Evolutionary conservation across 2,113 vertebrate genomes (phyloP).

Genomic region (Notarius lentiginosus): DNA sequence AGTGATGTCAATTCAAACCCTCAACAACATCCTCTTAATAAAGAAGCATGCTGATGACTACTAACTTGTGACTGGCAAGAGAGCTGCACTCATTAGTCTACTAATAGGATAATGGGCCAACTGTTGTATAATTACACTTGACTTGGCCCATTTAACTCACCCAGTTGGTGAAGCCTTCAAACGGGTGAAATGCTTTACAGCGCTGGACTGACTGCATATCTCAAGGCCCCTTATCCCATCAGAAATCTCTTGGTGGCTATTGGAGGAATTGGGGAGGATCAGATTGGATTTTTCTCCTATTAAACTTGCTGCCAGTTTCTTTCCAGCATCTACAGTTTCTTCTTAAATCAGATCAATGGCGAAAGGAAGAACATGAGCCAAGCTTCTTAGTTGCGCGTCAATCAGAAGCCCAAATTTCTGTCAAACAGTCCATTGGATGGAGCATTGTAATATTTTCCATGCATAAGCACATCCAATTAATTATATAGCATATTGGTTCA

Average conservation of each 20-base stretch:
- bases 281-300: not conserved
- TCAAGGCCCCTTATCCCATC: not conserved
- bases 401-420: not conserved
- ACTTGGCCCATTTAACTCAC: constrained; percentile 23
- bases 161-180: constrained; percentile 31
- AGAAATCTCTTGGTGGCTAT: not conserved
- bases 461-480: constrained; percentile 12
- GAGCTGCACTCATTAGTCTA: constrained; percentile 14
- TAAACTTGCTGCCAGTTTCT: not conserved
- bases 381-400: not conserved
- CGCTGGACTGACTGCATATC: not conserved
- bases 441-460: constrained; percentile 5
- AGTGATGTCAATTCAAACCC: not conserved
- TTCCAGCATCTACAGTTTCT: not conserved
- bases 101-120: constrained; percentile 40
- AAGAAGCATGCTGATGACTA: not conserved
- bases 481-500: constrained; percentile 5
- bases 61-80: constrained; percentile 21
- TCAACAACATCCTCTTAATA: not conserved
- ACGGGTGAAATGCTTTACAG: not conserved
- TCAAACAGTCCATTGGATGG: constrained; percentile 1
- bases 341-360: not conserved
- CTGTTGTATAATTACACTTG: constrained; percentile 37
- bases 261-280: not conserved
- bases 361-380: not conserved